Evolutionary conservation across 2,888 invertebrate species (phyloP).

Genomic region (Ophion ellenae): DNA sequence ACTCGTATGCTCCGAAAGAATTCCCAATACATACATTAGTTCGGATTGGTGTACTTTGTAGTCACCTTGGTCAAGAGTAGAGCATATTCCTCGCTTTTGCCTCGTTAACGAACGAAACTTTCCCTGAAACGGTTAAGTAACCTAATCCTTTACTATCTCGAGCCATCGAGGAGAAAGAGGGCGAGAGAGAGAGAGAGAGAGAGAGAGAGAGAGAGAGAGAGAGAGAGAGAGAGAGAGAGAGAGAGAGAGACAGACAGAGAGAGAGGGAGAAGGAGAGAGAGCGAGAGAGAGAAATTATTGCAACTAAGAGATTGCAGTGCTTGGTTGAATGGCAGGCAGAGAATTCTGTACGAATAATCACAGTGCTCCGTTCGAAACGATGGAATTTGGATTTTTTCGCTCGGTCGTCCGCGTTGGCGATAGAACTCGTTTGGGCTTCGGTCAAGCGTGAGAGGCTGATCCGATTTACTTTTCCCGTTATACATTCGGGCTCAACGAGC

Average conservation of each 20-base stretch:
- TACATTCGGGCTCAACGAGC: constrained; percentile 54
- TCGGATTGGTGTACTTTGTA: not conserved
- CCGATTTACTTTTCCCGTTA: constrained; percentile 81
- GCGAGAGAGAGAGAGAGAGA: not conserved
- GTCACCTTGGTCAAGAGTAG: not conserved
- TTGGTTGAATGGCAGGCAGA: constrained; percentile 30
- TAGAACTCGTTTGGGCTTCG: constrained; percentile 66
- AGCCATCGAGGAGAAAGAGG: not conserved
- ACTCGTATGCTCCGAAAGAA: too few relatives aligned
- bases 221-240: constrained; percentile 8
- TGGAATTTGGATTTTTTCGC: constrained; percentile 75
- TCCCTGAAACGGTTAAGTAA: constrained; percentile 76
- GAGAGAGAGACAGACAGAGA: too few relatives aligned
- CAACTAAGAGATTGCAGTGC: constrained; percentile 12
- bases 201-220: too few relatives aligned
- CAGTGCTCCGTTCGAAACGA: constrained; percentile 20
- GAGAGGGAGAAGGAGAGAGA: not conserved
- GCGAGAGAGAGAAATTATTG: constrained; percentile 3
- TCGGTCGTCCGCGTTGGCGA: constrained; percentile 58
- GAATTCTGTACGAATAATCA: constrained; percentile 26
- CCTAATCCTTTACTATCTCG: constrained; percentile 14
- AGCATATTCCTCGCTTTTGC: not conserved
- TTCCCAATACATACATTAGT: too few relatives aligned
- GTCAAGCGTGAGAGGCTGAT: constrained; percentile 80
- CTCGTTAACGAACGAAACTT: constrained; percentile 72